Base-by-base conservation (phyloP, 2,888 invertebrate genomes). In the Odontocerum albicorne region DNA sequence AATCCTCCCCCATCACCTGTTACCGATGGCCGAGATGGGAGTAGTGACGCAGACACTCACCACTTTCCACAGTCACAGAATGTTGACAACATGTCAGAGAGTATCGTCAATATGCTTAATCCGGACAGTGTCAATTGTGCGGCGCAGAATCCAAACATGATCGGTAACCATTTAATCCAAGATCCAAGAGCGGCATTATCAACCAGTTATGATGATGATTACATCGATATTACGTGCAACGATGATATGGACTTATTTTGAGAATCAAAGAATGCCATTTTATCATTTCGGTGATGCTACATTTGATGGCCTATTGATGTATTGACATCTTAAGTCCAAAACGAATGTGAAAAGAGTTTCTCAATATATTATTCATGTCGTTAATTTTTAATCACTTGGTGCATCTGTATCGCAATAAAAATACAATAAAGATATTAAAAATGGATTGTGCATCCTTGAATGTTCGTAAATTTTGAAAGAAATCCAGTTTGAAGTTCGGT, bases 1-100 rank as follows among this genome's bases (percentile, higher is more conserved):
- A 90, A 90, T 73, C 90, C 90, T 39, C 90, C 90, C 8, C 90
- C 90, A 3, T 90, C 90, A 19, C 90, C 90, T 0, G 90, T 85
- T 22, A 89, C 87, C 0, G 87, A 87, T 68, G 83, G 85, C 12
- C 82, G 82, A 55, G 84, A 83, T 36, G 77, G 82, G 65, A 86
- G 85, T 62, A 83, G 83, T 52, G 87, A 86, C 66, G 81, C 82
- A n/a, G 82, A 80, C 67, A 72, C 73, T 0, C 74, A 74, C 53
- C 68, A 56, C 20, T 56, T 56, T 22, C 59, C 63, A 61, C 59
- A 55, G 64, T 43, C 51, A 64, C 61, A 38, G 63, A 39, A 31
- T 7, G 42, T 42, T 16, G 53, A 54, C 12, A 54, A 46, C 13
- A 42, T 33, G 6, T 33, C 33, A 2, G 38, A 49, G 19, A 42